Evolutionary conservation across 2,113 vertebrate genomes (phyloP), one percentile per base, ranked within the genome.

Genomic region (Eidolon helvum): DNA sequence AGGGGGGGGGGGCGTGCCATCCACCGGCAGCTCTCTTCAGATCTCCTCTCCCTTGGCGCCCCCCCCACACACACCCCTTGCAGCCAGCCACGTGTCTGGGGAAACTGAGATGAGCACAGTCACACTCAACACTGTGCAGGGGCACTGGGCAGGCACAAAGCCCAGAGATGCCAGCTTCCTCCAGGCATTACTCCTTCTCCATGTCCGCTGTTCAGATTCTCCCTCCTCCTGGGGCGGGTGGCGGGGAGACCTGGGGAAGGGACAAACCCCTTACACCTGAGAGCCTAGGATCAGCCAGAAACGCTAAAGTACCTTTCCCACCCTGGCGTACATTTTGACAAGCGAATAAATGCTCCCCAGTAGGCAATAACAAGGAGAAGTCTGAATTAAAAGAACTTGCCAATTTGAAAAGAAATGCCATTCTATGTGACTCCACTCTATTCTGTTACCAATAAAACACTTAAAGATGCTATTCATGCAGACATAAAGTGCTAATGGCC

Each of bases 401-500:
- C 97, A 91, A 90, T 98, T 97, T 97, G 94, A 97, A 98, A 98
- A 98, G 10, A 35, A 98, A 98, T 97, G 90, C 80, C 94, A 84
- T 98, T 98, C 98, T 96, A 87, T 97, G 97, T 95, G 86, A 88
- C 96, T 96, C 87, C 78, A 97, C 94, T 97, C 97, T 95, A 89
- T 96, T 98, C 96, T 96, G 97, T 97, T 98, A 98, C 98, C 97
- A 98, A 98, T 98, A 98, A 98, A 98, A 98, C 94, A 98, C 97
- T 98, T 98, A 94, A 97, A 98, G 98, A 97, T 98, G 98, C 97
- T 98, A 97, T 97, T 98, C 98, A 98, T 96, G 97, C 98, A 98
- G 97, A 98, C 97, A 98, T 97, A 97, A 99, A 98, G 98, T 98
- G 98, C 97, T 98, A 98, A 98, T 98, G 98, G 98, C 97, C 98